Base-by-base conservation (phyloP, 2,888 invertebrate genomes). In the Syrphus vitripennis region DNA sequence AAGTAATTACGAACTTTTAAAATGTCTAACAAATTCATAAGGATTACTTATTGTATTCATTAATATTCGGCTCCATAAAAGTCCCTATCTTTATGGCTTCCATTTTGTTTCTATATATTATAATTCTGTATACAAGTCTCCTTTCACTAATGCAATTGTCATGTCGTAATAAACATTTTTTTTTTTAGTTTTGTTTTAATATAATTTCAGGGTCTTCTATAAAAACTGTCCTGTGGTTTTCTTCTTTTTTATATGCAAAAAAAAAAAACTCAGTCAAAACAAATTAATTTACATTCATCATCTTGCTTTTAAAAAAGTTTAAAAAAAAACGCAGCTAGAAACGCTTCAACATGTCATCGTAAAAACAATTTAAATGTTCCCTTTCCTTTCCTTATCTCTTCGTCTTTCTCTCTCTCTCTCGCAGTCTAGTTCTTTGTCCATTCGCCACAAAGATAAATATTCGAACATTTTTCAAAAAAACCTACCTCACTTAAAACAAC, bases 261-360 rank as follows among this genome's bases (percentile, higher is more conserved):
- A 19, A 57, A 21, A 65, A 24, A 45, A 48, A 34, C 26, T 53
- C 48, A 65, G 48, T 29, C 31, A 48, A 45, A 72, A 72, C 31
- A 77, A 77, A 82, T 82, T 82, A 77, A 71, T 77, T 77, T 65
- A n/a, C 71, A 82, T 83, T 74, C 72, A 83, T 83, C 78, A 83
- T 70, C 55, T 71, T 21, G 16, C 76, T 59, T 26, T 42, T 63
- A 37, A 50, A 53, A 61, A 53, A 48, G 50, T 26, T 67, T 31
- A 48, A 21, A 29, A 59, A 69, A 45, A 40, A 57, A 12, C 34
- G 3, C 19, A 34, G 21, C 12, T n/a, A 55, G 29, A 69, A 67
- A 69, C 31, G 57, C 70, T 59, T 75, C 63, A 75, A 55, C 63
- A 50, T 78, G 74, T 75, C 80, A 50, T 75, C 65, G 37, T 71